These are phyloP conservation scores for Cheilosia urbana DNA, from an alignment of 2,888 invertebrate species.

Conservation along the genomic window DNA sequence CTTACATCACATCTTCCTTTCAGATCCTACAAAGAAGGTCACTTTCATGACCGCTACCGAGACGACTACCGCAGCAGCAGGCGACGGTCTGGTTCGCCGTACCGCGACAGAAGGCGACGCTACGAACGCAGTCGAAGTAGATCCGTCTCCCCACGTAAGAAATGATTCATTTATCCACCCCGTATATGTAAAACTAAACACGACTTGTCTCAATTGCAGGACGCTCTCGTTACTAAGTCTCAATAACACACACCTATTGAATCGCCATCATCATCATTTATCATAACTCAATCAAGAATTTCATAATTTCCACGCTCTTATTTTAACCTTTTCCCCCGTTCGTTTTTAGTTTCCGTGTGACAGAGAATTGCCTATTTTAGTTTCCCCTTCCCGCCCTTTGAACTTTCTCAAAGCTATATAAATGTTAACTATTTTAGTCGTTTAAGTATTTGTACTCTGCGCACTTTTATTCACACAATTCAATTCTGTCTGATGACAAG, in stretches of 20 bases:
- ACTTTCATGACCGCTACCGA: conserved; percentile 77
- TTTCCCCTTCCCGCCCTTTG: background rate
- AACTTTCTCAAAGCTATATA: conserved; percentile 23
- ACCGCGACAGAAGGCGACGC: conserved; percentile 77
- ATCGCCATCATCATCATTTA: conserved; percentile 55
- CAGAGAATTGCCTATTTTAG: conserved; percentile 49
- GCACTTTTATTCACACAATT: background rate
- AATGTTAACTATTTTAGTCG: conserved; percentile 36
- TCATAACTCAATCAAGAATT: conserved; percentile 40
- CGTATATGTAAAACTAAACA: background rate
- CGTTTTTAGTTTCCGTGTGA: conserved; percentile 11
- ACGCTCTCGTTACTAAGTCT: conserved; percentile 77
- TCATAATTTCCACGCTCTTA: conserved; percentile 12
- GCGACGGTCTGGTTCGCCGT: conserved; percentile 77
- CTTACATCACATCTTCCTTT: conserved; percentile 13
- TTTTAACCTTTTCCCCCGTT: conserved; percentile 20
- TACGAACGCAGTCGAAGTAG: conserved; percentile 80
- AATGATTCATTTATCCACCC: conserved; percentile 18
- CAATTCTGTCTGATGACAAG: background rate
- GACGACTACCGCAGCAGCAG: conserved; percentile 76
- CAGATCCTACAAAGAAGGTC: conserved; percentile 77
- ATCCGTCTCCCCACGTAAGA: conserved; percentile 80
- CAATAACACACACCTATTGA: conserved; percentile 9
- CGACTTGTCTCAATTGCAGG: conserved; percentile 75
- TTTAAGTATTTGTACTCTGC: background rate